These are phyloP conservation scores for Luffia ferchaultella DNA, from an alignment of 2,888 invertebrate genomes.

Conservation along the genomic window DNA sequence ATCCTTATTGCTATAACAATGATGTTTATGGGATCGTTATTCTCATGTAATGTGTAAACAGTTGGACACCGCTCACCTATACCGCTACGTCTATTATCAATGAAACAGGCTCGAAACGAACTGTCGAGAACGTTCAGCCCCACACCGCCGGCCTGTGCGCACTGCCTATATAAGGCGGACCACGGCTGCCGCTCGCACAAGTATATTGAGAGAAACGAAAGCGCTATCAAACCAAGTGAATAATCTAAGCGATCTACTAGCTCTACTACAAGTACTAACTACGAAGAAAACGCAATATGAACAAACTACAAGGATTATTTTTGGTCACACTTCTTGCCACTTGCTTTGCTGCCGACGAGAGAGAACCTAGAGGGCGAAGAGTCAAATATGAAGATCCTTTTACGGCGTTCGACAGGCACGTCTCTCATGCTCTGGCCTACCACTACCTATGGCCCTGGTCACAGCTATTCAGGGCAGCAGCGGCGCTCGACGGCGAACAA, in stretches of 20 bases:
- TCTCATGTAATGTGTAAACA: conserved; percentile 27
- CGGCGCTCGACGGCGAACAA: conserved; percentile 34
- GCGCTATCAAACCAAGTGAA: conserved; percentile 16
- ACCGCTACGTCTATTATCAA: conserved; percentile 41
- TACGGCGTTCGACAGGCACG: conserved; percentile 37
- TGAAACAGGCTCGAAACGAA: conserved; percentile 32
- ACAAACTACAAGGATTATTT: conserved; percentile 32
- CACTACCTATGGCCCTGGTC: conserved; percentile 56
- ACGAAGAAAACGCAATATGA: conserved; percentile 19
- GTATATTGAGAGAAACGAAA: conserved; percentile 23
- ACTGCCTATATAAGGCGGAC: conserved; percentile 46
- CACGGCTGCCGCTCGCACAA: conserved; percentile 24
- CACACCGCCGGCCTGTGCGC: conserved; percentile 26
- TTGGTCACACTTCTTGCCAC: conserved; percentile 25
- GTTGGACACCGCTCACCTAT: conserved; percentile 41
- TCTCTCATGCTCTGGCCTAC: conserved; percentile 41
- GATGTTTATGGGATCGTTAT: no score
- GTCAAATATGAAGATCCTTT: conserved; percentile 39
- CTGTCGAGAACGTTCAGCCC: conserved; percentile 48
- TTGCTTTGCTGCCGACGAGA: conserved; percentile 25
- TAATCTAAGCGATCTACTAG: conserved; percentile 1
- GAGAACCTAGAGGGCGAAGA: conserved; percentile 20
- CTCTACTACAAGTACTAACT: not conserved
- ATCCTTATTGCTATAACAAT: no score
- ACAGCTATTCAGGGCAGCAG: conserved; percentile 41